Conservation (phyloP, 2,888 invertebrate species). For the Drosophila mettleri region DNA sequence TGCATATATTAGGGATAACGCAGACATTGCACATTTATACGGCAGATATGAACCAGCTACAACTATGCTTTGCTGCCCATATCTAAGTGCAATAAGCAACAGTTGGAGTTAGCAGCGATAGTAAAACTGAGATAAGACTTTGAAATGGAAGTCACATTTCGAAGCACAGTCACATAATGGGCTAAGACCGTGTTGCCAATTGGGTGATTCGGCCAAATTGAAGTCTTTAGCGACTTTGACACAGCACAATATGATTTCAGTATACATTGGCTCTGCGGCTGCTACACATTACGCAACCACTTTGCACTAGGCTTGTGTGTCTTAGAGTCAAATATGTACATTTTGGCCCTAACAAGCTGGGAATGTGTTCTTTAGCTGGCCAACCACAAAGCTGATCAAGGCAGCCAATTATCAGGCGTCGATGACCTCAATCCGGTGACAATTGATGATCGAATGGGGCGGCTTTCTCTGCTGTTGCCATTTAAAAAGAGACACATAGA, state of each 20-base stretch:
- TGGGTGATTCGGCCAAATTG: neutral
- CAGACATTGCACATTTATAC: neutral
- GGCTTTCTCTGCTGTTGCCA: conserved; percentile 44
- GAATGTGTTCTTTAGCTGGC: neutral
- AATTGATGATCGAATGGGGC: conserved; percentile 37
- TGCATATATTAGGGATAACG: neutral
- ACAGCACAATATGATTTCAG: neutral
- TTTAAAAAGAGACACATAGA: conserved; percentile 1
- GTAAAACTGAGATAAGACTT: neutral
- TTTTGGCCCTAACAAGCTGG: neutral
- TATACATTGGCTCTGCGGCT: neutral
- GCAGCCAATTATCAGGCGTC: conserved; percentile 28
- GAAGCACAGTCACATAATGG: neutral
- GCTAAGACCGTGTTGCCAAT: neutral
- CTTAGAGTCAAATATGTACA: neutral
- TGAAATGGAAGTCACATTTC: neutral
- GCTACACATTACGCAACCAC: neutral
- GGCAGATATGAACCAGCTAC: neutral
- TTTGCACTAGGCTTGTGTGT: neutral
- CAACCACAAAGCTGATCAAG: neutral
- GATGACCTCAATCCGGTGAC: conserved; percentile 56
- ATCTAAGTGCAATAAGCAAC: neutral
- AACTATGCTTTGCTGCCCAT: neutral
- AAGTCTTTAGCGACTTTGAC: neutral
- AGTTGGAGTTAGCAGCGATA: neutral